These are phyloP conservation scores for Telenomus remus DNA, from an alignment of 1,140 invertebrate species.

Conservation along the genomic window DNA sequence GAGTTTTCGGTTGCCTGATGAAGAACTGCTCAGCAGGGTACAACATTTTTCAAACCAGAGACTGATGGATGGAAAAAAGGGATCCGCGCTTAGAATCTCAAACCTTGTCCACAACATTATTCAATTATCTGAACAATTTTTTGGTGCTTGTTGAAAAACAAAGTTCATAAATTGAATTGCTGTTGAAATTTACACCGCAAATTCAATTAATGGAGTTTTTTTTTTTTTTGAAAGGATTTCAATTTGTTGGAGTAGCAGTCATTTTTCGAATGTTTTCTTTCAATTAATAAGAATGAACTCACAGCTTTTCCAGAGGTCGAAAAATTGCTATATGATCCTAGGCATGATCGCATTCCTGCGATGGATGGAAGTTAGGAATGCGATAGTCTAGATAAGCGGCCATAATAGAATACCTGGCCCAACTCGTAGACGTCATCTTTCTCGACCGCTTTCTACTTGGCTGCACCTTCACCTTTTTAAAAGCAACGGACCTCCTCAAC, in stretches of 20 bases:
- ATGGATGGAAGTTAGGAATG: conserved; percentile 65
- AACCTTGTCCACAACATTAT: no score
- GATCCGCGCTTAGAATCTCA: no score
- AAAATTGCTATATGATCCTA: conserved; percentile 61
- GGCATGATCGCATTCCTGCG: no score
- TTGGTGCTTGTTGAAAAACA: no score
- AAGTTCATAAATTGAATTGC: no score
- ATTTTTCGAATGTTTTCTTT: conserved; percentile 59
- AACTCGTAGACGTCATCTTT: conserved; percentile 60
- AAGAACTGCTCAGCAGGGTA: conserved; percentile 16
- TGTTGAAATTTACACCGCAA: no score
- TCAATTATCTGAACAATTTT: no score
- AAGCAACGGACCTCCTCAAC: conserved; percentile 33
- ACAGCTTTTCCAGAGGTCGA: conserved; percentile 47
- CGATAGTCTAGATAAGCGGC: conserved; percentile 73
- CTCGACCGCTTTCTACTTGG: conserved; percentile 65
- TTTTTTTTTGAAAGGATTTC: no score
- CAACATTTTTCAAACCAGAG: conserved; percentile 16
- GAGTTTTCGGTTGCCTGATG: conserved; percentile 23
- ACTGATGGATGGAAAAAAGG: background rate
- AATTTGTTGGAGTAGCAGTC: no score
- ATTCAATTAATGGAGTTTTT: no score
- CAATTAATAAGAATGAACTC: conserved; percentile 59
- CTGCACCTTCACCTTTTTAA: conserved; percentile 67
- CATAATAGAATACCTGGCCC: conserved; percentile 71